These are phyloP conservation scores for Drosophila guanche DNA, from an alignment of 1,140 invertebrate genomes.

Conservation along the genomic window DNA sequence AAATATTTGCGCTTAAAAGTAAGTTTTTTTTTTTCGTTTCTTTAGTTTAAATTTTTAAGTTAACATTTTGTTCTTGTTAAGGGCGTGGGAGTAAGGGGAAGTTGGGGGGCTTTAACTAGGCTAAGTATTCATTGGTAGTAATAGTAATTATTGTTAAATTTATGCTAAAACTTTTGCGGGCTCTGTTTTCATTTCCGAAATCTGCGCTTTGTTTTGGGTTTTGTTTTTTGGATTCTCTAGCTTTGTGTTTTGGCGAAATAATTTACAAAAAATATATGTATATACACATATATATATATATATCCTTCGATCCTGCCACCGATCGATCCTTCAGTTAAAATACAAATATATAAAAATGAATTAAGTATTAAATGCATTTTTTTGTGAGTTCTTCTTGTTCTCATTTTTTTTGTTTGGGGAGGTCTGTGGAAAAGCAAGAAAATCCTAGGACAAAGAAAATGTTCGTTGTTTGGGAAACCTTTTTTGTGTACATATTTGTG, in stretches of 20 bases:
- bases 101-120: constrained; percentile 52
- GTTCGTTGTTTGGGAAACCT: constrained; percentile 83
- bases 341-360: constrained; percentile 76
- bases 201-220: constrained; percentile 52
- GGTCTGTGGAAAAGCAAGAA: constrained; percentile 71
- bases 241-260: constrained; percentile 77
- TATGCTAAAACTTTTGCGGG: constrained; percentile 74
- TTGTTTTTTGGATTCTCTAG: constrained; percentile 83
- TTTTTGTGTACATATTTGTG: constrained; percentile 37
- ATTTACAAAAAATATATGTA: constrained; percentile 74
- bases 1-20: constrained; percentile 77
- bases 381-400: constrained; percentile 41
- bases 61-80: constrained; percentile 67
- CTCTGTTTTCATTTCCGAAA: constrained; percentile 44
- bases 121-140: constrained; percentile 63
- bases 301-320: constrained; percentile 5
- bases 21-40: constrained; percentile 38
- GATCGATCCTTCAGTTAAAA: constrained; percentile 26
- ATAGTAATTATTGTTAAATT: constrained; percentile 71
- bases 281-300: constrained; percentile 39
- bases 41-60: constrained; percentile 52
- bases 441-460: constrained; percentile 63
- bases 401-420: constrained; percentile 8
- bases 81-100: constrained; percentile 14
- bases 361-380: constrained; percentile 80